Evolutionary conservation across 1,140 invertebrate species (phyloP).

Genomic region (Drosophila sp.): DNA sequence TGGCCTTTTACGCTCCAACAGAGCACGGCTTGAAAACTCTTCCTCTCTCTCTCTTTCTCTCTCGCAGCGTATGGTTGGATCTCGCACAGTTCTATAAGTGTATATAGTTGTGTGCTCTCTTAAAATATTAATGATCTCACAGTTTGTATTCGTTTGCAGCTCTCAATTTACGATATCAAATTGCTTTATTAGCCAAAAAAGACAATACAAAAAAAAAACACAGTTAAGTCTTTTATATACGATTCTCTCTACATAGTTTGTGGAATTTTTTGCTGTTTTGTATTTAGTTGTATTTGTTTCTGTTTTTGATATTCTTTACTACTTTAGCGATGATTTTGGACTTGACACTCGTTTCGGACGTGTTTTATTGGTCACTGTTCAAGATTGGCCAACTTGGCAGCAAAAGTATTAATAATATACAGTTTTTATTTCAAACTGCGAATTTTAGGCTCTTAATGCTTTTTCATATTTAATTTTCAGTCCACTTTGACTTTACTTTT

Average conservation of each 20-base stretch:
- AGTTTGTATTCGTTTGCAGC: conserved; percentile 36
- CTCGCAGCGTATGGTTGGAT: neutral
- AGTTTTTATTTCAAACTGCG: neutral
- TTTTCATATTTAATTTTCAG: conserved; percentile 10
- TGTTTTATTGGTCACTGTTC: conserved; percentile 54
- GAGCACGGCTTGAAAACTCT: conserved; percentile 55
- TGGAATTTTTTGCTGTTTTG: conserved; percentile 57
- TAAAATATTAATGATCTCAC: conserved; percentile 70
- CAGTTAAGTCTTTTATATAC: conserved; percentile 60
- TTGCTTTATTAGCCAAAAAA: conserved; percentile 78
- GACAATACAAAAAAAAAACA: conserved; percentile 37
- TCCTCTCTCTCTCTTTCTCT: conserved; percentile 27
- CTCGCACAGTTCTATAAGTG: conserved; percentile 1
- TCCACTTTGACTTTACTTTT: conserved; percentile 1
- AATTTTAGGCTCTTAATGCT: neutral
- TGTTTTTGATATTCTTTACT: conserved; percentile 40
- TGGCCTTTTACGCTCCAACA: conserved; percentile 56
- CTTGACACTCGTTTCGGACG: conserved; percentile 62
- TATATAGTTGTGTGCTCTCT: conserved; percentile 18
- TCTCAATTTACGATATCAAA: conserved; percentile 78
- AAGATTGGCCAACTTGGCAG: conserved; percentile 56
- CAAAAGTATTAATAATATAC: neutral
- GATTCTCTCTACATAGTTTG: conserved; percentile 43
- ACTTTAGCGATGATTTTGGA: conserved; percentile 44
- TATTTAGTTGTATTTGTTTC: conserved; percentile 54